Evolutionary conservation across 2,888 invertebrate genomes (phyloP).

Genomic region (Buathra laborator): DNA sequence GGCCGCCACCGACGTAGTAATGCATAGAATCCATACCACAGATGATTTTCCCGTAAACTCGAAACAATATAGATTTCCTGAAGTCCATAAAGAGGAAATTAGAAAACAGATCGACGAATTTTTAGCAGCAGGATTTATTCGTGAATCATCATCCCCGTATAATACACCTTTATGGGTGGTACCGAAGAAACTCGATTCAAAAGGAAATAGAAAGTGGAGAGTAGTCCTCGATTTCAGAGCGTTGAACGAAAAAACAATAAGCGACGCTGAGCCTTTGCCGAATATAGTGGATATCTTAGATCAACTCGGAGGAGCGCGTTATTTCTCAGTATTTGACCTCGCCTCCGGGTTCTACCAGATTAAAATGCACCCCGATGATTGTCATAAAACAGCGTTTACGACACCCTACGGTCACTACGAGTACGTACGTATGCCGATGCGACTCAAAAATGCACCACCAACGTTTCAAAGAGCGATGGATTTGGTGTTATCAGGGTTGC

Average conservation of each 20-base stretch:
- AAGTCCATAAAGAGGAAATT: slow-evolving; percentile 46
- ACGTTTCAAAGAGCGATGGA: slow-evolving; percentile 30
- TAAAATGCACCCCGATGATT: not conserved
- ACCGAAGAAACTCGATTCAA: slow-evolving; percentile 46
- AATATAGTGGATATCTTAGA: not conserved
- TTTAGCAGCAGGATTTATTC: slow-evolving; percentile 7
- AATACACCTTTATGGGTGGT: slow-evolving; percentile 45
- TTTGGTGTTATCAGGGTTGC: slow-evolving; percentile 20
- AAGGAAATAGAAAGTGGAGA: slow-evolving; percentile 43
- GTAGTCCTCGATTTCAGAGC: slow-evolving; percentile 39
- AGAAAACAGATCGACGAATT: slow-evolving; percentile 47
- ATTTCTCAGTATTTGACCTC: not conserved
- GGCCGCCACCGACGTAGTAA: slow-evolving; percentile 24
- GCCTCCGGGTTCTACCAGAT: no score
- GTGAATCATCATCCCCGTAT: slow-evolving; percentile 41
- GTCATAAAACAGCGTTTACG: slow-evolving; percentile 29
- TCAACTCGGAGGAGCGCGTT: not conserved
- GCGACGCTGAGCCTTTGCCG: slow-evolving; percentile 18
- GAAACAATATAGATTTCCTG: slow-evolving; percentile 36
- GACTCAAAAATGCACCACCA: slow-evolving; percentile 27
- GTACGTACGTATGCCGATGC: slow-evolving; percentile 33
- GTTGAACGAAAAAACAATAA: slow-evolving; percentile 16
- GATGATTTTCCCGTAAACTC: slow-evolving; percentile 41
- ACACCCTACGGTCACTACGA: slow-evolving; percentile 37
- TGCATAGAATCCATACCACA: slow-evolving; percentile 26